These are phyloP conservation scores for Oncorhynchus gorbuscha DNA, from an alignment of 2,113 vertebrate genomes.

Conservation along the genomic window DNA sequence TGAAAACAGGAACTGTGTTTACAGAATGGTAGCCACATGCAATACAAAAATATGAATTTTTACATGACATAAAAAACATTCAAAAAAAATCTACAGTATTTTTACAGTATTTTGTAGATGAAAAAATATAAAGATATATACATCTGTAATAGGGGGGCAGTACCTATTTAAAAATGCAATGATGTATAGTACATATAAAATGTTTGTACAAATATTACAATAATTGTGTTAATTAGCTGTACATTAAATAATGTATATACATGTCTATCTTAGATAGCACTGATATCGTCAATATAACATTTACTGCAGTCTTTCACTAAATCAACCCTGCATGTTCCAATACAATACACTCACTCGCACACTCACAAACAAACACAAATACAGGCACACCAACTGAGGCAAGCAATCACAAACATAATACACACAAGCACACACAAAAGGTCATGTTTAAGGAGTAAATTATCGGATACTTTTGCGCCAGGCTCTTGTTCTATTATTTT, in stretches of 20 bases:
- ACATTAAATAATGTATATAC: slow-evolving; percentile 78
- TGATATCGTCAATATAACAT: slow-evolving; percentile 55
- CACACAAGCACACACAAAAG: slow-evolving; percentile 61
- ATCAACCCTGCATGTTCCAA: slow-evolving; percentile 24
- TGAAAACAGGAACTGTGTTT: slow-evolving; percentile 76
- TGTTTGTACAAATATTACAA: slow-evolving; percentile 77
- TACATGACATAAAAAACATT: slow-evolving; percentile 78
- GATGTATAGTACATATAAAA: slow-evolving; percentile 75
- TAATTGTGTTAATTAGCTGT: slow-evolving; percentile 59
- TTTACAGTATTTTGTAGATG: slow-evolving; percentile 71
- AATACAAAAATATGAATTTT: slow-evolving; percentile 83
- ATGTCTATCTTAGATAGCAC: slow-evolving; percentile 54
- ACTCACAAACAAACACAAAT: slow-evolving; percentile 40
- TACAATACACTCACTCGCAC: not conserved
- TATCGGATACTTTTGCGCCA: slow-evolving; percentile 57
- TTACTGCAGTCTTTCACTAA: slow-evolving; percentile 57
- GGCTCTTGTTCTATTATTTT: slow-evolving; percentile 42
- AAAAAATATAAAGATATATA: slow-evolving; percentile 77
- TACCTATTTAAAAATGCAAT: slow-evolving; percentile 72
- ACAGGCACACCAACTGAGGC: slow-evolving; percentile 52
- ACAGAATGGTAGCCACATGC: slow-evolving; percentile 78
- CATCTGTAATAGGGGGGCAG: slow-evolving; percentile 72
- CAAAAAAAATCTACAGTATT: slow-evolving; percentile 70
- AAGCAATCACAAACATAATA: slow-evolving; percentile 50
- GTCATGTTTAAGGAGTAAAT: slow-evolving; percentile 62